phyloP scores from a whole-genome alignment of 1,140 invertebrate genomes.

The Araneus ventricosus region DNA sequence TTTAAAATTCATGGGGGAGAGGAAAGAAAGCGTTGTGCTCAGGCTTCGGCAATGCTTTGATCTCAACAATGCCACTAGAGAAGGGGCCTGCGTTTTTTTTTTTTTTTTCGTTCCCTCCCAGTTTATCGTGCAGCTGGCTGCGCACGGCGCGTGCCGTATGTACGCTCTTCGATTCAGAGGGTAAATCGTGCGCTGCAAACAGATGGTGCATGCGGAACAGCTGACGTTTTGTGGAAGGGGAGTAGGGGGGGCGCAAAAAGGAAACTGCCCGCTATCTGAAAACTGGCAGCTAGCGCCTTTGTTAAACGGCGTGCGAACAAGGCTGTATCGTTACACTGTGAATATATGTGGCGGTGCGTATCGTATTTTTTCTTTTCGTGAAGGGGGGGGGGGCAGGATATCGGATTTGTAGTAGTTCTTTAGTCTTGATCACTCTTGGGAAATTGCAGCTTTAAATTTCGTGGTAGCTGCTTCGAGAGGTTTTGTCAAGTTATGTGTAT shows the following conservation, averaged over 20 bases:
- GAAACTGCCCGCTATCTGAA: background rate
- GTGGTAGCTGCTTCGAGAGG: too few relatives aligned
- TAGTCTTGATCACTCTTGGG: background rate
- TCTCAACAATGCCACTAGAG: background rate
- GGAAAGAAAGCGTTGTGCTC: background rate
- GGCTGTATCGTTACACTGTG: conserved; percentile 71
- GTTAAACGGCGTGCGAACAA: conserved; percentile 73
- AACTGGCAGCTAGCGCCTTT: conserved; percentile 66
- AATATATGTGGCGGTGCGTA: conserved; percentile 68
- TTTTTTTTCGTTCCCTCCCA: background rate
- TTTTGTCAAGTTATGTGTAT: too few relatives aligned
- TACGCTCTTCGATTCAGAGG: conserved; percentile 26
- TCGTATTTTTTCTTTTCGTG: conserved; percentile 15
- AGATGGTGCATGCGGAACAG: conserved; percentile 66
- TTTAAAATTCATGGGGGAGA: too few relatives aligned
- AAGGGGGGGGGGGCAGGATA: background rate
- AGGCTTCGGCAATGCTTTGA: conserved; percentile 1
- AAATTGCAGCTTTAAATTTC: background rate
- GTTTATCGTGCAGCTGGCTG: conserved; percentile 52
- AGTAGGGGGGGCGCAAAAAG: background rate
- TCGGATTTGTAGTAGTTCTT: background rate
- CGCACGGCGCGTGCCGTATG: conserved; percentile 63
- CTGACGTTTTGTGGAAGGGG: conserved; percentile 37
- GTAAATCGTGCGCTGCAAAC: conserved; percentile 61
- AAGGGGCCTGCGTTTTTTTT: background rate